Evolutionary conservation across 53 echinoderm and acorn worm genomes (phyloP).

Genomic region (Arbacia lixula): DNA sequence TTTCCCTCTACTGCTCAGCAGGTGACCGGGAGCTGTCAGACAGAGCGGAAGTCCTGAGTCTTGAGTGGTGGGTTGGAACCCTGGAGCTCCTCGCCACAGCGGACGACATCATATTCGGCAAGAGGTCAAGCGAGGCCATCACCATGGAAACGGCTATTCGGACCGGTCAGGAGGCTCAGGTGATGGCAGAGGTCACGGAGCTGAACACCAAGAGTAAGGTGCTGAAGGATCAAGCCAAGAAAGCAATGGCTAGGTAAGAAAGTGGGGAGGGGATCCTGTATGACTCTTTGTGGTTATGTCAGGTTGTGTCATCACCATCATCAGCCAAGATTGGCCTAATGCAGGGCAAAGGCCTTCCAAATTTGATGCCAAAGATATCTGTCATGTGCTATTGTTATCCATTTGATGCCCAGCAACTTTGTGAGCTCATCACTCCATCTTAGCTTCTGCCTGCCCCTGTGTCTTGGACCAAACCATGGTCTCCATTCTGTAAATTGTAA

Average conservation of each 20-base stretch:
- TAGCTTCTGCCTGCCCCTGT: not conserved
- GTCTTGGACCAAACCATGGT: not conserved
- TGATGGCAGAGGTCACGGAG: constrained; percentile 60
- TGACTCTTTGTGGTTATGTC: no score
- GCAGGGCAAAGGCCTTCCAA: no score
- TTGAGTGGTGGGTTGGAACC: constrained; percentile 68
- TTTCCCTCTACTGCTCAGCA: not conserved
- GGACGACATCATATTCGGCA: constrained; percentile 36
- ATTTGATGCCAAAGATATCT: not conserved
- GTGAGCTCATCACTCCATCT: constrained; percentile 7
- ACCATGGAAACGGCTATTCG: constrained; percentile 56
- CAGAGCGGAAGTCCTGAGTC: constrained; percentile 14
- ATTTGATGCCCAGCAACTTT: not conserved
- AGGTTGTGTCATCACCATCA: constrained; percentile 1
- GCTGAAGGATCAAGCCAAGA: constrained; percentile 60
- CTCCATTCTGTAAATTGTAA: constrained; percentile 32
- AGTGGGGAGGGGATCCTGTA: no score
- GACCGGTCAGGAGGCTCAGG: constrained; percentile 63
- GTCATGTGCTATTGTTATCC: constrained; percentile 1
- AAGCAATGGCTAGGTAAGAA: constrained; percentile 45
- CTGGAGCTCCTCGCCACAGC: constrained; percentile 57
- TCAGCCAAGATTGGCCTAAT: not conserved
- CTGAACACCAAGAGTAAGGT: constrained; percentile 54
- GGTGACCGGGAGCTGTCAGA: constrained; percentile 17
- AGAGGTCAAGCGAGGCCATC: constrained; percentile 37